Base-by-base conservation (phyloP, 2,113 vertebrate species). In the Otis tarda region DNA sequence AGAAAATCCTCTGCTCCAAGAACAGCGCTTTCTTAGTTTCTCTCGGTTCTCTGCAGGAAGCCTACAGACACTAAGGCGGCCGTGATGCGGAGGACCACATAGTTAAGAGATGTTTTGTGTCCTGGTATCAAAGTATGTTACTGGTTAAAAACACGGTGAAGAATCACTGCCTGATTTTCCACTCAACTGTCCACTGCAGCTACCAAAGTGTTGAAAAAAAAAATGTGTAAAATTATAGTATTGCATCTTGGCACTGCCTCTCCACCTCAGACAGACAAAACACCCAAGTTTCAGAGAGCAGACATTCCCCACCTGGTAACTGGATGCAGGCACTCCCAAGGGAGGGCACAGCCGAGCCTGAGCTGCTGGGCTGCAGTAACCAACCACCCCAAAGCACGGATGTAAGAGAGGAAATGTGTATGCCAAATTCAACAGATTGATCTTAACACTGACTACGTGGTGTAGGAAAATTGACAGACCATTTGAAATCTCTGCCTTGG, bases 1-100 rank as follows among this genome's bases (percentile, higher is more conserved):
- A 94, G 35, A 95, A 96, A 95, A 52, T 68, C 92, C 87, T 89
- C 96, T 85, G 92, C 84, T 91, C 91, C 84, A 80, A 87, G 75
- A 90, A 75, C 65, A 63, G 69, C 28, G 70, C 94, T 92, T 74
- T 61, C 52, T 86, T 69, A 90, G 25, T 28, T 76, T 77, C 75
- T 52, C 31, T 73, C 0, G 7, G 60, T 57, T 93, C 37, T 30
- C 71, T 67, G 85, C 39, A 77, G 83, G 89, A 78, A 78, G 69
- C 80, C 80, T 33, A 15, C 23, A 70, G 94, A 52, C 80, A 49
- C 76, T 12, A 67, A 89, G 81, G 28, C 65, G 87, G 71, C 73
- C 1, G 28, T 78, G 71, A 78, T 0, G 2, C 47, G 61, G 68
- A 93, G 64, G 61, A 68, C 28, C 20, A 69, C 37, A 52, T 15